Evolutionary conservation across 2,888 invertebrate species (phyloP), one percentile per base, ranked within the genome.

Genomic region (Phania funesta): DNA sequence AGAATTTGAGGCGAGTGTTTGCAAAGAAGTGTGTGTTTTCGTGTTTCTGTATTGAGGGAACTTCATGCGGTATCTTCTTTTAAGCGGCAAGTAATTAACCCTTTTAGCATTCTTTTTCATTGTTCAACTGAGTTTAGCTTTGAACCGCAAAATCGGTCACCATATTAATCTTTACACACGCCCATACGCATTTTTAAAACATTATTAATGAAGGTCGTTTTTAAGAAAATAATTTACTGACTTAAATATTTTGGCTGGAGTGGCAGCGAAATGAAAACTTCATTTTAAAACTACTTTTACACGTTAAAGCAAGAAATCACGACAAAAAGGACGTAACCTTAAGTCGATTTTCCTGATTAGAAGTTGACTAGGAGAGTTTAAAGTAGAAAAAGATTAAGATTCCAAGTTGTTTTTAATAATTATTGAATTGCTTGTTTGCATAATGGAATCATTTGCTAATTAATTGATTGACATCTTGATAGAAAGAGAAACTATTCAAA

Each of bases 31-130:
- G 22, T 56, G 22, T 38, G 54, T 64, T 56, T 70, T 71, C 46
- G 41, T 54, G 3, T 50, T 22, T 16, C 18, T n/a, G 32, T 64
- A 38, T 22, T 48, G 26, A 29, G 64, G 46, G 1, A 26, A 73
- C 41, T 20, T 29, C 73, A 38, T 48, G 71, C 75, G 75, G 76
- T 58, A 58, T 62, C 52, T 62, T 62, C 56, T 54, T 54, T 80
- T 73, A 71, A 73, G 77, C 76, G 80, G 71, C 67, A 86, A 84
- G 86, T 89, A 89, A 89, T 89, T 89, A 89, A 88, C 88, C 88
- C 89, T 89, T 89, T 89, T 89, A 87, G 87, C 87, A 85, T 85
- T 87, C n/a, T n/a, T 86, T 86, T 73, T 64, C 86, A 86, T 85
- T 85, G 81, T 85, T 84, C 84, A 80, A 16, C 62, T 70, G 67